Conservation (phyloP, 2,113 vertebrate species). For the Heterocephalus glaber region DNA sequence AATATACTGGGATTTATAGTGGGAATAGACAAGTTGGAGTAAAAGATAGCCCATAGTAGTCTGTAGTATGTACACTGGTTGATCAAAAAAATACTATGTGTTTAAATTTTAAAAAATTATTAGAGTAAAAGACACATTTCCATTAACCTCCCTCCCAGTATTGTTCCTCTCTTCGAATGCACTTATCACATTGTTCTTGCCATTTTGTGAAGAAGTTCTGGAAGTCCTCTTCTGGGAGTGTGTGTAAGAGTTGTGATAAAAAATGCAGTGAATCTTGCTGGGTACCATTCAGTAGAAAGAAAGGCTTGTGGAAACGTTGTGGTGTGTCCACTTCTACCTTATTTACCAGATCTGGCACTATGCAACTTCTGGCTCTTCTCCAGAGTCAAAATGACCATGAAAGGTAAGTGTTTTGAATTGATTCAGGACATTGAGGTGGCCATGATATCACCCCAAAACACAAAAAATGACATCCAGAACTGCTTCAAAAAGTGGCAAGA, state of each 20-base stretch:
- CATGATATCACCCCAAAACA: neutral
- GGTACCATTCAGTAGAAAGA: neutral
- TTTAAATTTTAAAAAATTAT: neutral
- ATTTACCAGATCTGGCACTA: neutral
- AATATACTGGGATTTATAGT: conserved; percentile 6
- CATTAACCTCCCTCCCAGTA: neutral
- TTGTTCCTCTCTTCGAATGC: neutral
- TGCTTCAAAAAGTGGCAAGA: neutral
- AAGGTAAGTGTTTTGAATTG: neutral
- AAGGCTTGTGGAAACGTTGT: neutral
- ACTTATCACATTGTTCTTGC: neutral
- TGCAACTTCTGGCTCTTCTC: neutral
- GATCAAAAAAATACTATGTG: neutral
- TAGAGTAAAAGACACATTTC: neutral
- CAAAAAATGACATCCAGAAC: neutral
- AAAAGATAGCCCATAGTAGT: neutral
- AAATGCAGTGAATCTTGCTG: neutral
- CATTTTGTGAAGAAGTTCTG: neutral
- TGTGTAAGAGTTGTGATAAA: neutral
- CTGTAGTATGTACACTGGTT: neutral
- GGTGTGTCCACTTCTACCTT: neutral
- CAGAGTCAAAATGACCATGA: neutral
- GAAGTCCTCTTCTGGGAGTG: neutral
- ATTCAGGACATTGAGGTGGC: neutral
- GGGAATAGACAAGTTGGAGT: conserved; percentile 24